Percentiles rank a stretch among this genome's conserved stretches.
These are phyloP conservation scores for Hydrotaea cyrtoneurina DNA, from an alignment of 2,888 invertebrate species.

Conservation along the genomic window DNA sequence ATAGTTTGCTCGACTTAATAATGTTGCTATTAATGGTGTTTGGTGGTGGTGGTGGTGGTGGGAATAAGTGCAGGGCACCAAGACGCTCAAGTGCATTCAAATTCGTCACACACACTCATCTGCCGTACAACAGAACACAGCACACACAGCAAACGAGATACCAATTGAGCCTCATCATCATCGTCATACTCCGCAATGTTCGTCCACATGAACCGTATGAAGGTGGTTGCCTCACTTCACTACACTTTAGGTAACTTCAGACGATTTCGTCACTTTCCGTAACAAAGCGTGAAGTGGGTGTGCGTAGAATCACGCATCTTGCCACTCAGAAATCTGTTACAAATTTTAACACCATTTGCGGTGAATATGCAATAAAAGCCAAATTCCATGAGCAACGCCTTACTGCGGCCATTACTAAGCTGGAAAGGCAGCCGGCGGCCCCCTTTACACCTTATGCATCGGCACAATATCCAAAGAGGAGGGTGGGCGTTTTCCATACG, in stretches of 20 bases:
- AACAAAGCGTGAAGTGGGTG: conserved; percentile 66
- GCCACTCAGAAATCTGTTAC: conserved; percentile 62
- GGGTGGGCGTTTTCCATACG: not conserved
- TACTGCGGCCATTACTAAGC: not conserved
- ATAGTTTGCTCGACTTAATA: not conserved
- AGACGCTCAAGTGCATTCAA: conserved; percentile 46
- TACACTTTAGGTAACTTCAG: not conserved
- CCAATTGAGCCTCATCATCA: conserved; percentile 32
- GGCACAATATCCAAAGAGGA: no score
- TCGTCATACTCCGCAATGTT: not conserved
- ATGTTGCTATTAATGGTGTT: conserved; percentile 7
- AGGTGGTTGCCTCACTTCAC: conserved; percentile 23
- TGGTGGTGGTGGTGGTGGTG: not conserved
- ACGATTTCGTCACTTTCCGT: conserved; percentile 29
- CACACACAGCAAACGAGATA: conserved; percentile 43
- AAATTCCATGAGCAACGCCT: conserved; percentile 3
- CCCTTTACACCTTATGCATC: conserved; percentile 16
- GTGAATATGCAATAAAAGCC: conserved; percentile 2
- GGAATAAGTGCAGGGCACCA: not conserved
- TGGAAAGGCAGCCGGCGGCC: not conserved
- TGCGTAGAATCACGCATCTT: conserved; percentile 44
- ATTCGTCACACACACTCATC: conserved; percentile 55
- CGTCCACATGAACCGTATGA: not conserved
- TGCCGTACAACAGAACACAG: conserved; percentile 30
- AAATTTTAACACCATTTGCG: conserved; percentile 61